Evolutionary conservation across 2,888 invertebrate genomes (phyloP), one percentile per base, ranked within the genome.

Genomic region (Drosophila phalerata): DNA sequence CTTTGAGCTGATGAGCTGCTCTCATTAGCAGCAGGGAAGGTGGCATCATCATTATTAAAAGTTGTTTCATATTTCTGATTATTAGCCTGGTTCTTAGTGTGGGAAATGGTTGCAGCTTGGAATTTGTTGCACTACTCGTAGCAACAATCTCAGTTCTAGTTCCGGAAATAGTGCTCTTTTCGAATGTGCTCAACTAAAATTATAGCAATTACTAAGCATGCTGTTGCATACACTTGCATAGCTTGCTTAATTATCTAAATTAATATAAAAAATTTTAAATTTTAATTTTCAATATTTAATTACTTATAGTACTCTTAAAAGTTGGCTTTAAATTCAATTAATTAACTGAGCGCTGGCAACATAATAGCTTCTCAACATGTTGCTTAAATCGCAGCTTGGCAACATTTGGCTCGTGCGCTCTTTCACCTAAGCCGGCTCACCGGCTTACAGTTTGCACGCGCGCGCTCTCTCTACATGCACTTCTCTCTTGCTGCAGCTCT

Each of bases 41-140:
- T 15, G 28, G 28, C 22, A 19, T 42, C 47, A 51, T 57, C 56
- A 53, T 51, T 49, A 62, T 78, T 85, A 66, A 82, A 61, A 67
- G 69, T 68, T 73, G 52, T 53, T 69, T 82, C 86, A 86, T 84
- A 67, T 73, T 75, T 71, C 60, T 76, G 79, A 80, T 88, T 88
- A 88, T 84, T 83, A 73, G 84, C 84, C 78, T 68, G 81, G 60
- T 81, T 78, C 73, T 83, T 73, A 76, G 61, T 86, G 84, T 85
- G 84, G 76, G 84, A 85, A 82, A 62, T 69, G 48, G 19, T 40
- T 61, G 42, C 15, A 28, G 32, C 37, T 48, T 56, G 63, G 47
- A 43, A 64, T 77, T 64, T 58, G 22, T 19, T 25, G 40, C 40
- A 30, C 22, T 13, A 9, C 9, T 8, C 1, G 30, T 30, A 19